Conservation (phyloP, 2,888 invertebrate species). For the Dryomyza anilis region DNA sequence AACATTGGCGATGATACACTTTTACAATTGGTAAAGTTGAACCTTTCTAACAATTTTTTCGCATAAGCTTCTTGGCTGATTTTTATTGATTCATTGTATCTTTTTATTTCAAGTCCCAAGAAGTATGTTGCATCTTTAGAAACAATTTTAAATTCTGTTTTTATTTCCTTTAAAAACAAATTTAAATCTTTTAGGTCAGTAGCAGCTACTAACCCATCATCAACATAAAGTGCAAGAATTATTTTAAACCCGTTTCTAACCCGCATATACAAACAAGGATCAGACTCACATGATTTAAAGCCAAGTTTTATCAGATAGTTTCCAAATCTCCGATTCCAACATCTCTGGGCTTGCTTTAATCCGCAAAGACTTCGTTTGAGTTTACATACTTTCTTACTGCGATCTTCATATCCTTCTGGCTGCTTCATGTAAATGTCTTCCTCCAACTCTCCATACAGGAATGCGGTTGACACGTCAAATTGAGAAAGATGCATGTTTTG, state of each 20-base stretch:
- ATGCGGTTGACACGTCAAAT: slow-evolving; percentile 26
- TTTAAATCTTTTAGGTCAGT: slow-evolving; percentile 22
- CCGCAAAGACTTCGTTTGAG: slow-evolving; percentile 32
- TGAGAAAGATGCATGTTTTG: background rate
- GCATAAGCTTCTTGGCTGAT: slow-evolving; percentile 28
- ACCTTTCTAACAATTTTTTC: slow-evolving; percentile 28
- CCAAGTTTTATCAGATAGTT: too few relatives aligned
- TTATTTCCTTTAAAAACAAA: slow-evolving; percentile 28
- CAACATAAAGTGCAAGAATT: slow-evolving; percentile 37
- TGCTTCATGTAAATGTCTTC: slow-evolving; percentile 31
- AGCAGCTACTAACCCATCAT: slow-evolving; percentile 36
- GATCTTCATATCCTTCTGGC: slow-evolving; percentile 31
- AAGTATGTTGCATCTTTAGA: slow-evolving; percentile 54
- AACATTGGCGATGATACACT: slow-evolving; percentile 23
- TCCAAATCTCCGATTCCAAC: too few relatives aligned
- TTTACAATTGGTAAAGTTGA: slow-evolving; percentile 29
- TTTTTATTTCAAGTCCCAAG: slow-evolving; percentile 38
- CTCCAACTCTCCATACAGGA: too few relatives aligned
- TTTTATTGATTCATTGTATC: too few relatives aligned
- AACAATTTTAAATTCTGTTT: slow-evolving; percentile 53
- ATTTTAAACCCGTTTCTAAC: slow-evolving; percentile 24
- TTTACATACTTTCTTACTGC: slow-evolving; percentile 28
- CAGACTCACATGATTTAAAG: slow-evolving; percentile 34
- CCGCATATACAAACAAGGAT: slow-evolving; percentile 38
- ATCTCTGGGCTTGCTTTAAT: slow-evolving; percentile 30